Evolutionary conservation across 1,140 invertebrate genomes (phyloP).

Genomic region (Formica exsecta): DNA sequence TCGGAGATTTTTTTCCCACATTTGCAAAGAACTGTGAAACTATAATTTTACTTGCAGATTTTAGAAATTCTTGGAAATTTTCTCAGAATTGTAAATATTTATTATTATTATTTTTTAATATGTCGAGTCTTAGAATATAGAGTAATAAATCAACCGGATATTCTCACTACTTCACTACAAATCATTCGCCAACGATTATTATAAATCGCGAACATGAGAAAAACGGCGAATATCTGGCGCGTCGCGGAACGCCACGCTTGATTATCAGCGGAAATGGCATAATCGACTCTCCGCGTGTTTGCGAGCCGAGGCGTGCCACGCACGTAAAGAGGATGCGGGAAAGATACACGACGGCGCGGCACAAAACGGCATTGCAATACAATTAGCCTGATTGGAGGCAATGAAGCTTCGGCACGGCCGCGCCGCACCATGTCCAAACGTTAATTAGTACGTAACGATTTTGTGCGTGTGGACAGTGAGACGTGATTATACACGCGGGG

Average conservation of each 20-base stretch:
- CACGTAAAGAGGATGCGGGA: slow-evolving; percentile 23
- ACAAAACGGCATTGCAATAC: slow-evolving; percentile 67
- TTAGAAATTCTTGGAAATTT: not conserved
- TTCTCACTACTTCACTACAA: not conserved
- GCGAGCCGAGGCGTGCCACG: slow-evolving; percentile 32
- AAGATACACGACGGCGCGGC: slow-evolving; percentile 34
- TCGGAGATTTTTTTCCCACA: not conserved
- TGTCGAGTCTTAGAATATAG: not conserved
- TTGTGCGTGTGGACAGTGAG: slow-evolving; percentile 75
- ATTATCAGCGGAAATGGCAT: slow-evolving; percentile 55
- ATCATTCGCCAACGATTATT: slow-evolving; percentile 20
- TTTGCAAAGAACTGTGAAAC: no score
- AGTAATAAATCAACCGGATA: not conserved
- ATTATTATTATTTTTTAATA: not conserved
- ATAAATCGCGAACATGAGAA: slow-evolving; percentile 23
- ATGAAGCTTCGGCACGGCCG: slow-evolving; percentile 71
- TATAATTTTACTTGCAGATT: no score
- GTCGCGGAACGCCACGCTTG: slow-evolving; percentile 22
- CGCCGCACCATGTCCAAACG: slow-evolving; percentile 73
- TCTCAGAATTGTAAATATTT: no score
- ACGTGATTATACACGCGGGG: slow-evolving; percentile 76
- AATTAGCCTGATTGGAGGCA: slow-evolving; percentile 77
- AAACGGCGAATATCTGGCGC: not conserved
- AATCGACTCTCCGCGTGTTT: slow-evolving; percentile 6
- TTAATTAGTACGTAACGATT: slow-evolving; percentile 78